Evolutionary conservation across 2,888 invertebrate genomes (phyloP), one percentile per base, ranked within the genome.

Genomic region (Clepsis dumicolana): DNA sequence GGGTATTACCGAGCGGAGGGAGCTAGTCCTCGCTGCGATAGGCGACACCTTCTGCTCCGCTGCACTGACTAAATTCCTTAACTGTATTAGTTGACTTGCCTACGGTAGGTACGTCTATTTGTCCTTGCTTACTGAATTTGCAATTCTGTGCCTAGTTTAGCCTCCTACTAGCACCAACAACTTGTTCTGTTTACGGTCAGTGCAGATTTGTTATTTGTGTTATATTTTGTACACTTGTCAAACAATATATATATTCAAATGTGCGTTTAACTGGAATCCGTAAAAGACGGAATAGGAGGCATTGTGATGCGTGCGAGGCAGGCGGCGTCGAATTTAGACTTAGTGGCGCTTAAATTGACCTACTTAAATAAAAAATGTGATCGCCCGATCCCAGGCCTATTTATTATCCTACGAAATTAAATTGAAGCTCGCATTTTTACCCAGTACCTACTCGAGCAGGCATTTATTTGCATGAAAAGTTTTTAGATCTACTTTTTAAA

Each of bases 271-370:
- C n/a, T 24, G 25, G 54, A 61, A 24, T 62, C 27, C 57, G 27
- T 25, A 41, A 25, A 59, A 44, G 24, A 72, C 70, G 52, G 65
- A 66, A 67, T n/a, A 73, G 8, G 1, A 73, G 64, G 70, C 57
- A 69, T 65, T 57, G 29, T 65, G 75, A 71, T 71, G 52, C 70
- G 54, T 71, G 52, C 70, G 54, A 21, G 65, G 70, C 76, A 67
- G 77, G 75, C 73, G 75, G 71, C 73, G 74, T 71, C 75, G 77
- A 82, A 82, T 81, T 80, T 78, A 81, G 81, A 83, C 84, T 84
- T 85, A 84, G 77, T 79, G 73, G 70, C 76, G 74, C 73, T 76
- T 76, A 72, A 80, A 82, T 81, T 78, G 78, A 74, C 74, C 72
- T 75, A 75, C 75, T 79, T 74, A 73, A 80, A 78, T 78, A 77